Evolutionary conservation across 2,113 vertebrate genomes (phyloP), one percentile per base, ranked within the genome.

Genomic region (Bufo gargarizans): DNA sequence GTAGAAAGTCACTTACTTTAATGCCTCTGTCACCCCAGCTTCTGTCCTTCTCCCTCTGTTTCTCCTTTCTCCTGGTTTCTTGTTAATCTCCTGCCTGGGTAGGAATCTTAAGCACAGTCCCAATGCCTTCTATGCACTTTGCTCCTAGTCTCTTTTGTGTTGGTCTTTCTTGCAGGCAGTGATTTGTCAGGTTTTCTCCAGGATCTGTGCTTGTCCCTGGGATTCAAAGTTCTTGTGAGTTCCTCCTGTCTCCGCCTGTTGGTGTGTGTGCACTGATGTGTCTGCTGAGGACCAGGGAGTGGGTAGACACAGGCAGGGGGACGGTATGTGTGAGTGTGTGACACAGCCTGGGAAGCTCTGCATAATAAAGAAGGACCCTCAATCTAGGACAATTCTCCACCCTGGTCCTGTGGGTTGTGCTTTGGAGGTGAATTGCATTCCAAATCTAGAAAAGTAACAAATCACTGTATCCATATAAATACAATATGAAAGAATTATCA

Each of bases 1-100:
- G 22, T 2, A 8, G 81, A 33, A 33, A 47, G 17, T 12, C 49
- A 72, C 86, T 88, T 88, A 88, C 86, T 82, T 88, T 81, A 61
- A 50, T 16, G 22, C 86, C 53, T 56, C 77, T 71, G 65, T 71
- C 22, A 59, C 63, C 61, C 67, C 78, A 16, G 78, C 79, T 76
- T 22, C 74, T 4, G 33, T 55, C 69, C 65, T 82, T 43, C 85
- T 45, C 20, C 33, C 50, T 33, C 53, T 43, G n/a, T 87, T 50
- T 81, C 49, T 87, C 50, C 55, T 81, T 16, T 80, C 86, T 58
- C 69, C 45, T 5, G 45, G 61, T n/a, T 76, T 49, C 71, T 45
- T 61, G 43, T 61, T 74, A 72, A 47, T 71, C 86, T 56, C 79
- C 55, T 67, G 86, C 13, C 19, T 49, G 67, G 69, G 19, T 50